Percentiles rank a stretch among this genome's conserved stretches.
Conservation (phyloP, 2,888 invertebrate species). For the Eucera pruinosa region DNA sequence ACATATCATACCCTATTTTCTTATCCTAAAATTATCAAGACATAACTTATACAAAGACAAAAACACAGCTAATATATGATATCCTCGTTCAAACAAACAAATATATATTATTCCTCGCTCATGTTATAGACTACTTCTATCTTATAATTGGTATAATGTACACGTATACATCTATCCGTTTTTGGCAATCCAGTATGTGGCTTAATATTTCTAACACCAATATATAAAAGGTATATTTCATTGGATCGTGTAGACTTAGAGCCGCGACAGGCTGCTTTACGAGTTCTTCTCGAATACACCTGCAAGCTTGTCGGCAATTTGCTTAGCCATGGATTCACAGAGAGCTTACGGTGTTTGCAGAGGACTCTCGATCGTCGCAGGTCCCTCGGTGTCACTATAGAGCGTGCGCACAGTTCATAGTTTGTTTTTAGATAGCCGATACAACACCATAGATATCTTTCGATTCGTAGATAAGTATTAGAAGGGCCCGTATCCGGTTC, state of each 20-base stretch:
- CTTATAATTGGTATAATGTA: no score
- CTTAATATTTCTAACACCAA: no score
- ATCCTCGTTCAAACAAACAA: no score
- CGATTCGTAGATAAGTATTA: constrained; percentile 73
- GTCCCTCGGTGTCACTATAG: constrained; percentile 44
- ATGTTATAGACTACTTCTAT: no score
- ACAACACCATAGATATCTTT: constrained; percentile 64
- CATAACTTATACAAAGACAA: no score
- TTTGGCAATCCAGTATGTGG: no score
- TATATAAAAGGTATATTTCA: no score
- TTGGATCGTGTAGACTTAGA: not conserved
- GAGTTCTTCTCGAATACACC: constrained; percentile 53
- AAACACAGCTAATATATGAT: no score
- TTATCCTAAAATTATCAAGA: no score
- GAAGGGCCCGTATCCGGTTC: constrained; percentile 59
- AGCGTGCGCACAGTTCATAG: constrained; percentile 49
- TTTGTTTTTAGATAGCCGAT: constrained; percentile 70
- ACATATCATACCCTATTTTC: no score
- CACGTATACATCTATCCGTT: no score
- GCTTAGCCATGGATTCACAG: constrained; percentile 70
- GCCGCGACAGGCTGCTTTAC: not conserved
- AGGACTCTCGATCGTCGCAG: constrained; percentile 68
- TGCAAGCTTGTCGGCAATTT: constrained; percentile 65
- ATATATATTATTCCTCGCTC: no score
- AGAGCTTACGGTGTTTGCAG: constrained; percentile 61